These are phyloP conservation scores for Colius striatus DNA, from an alignment of 2,113 vertebrate genomes.

Conservation along the genomic window DNA sequence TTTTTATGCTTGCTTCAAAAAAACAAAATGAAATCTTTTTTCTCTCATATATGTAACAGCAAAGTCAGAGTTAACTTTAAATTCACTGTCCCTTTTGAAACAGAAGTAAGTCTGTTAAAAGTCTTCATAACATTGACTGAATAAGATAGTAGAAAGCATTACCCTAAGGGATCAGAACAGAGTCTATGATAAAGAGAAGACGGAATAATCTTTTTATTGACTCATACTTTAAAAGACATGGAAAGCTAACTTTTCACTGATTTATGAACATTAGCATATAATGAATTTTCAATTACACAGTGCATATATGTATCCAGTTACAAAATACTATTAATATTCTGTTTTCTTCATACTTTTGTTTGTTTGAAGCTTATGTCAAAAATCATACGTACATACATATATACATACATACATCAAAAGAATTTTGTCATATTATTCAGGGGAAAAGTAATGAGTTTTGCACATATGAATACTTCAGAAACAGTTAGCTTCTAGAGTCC, in stretches of 20 bases:
- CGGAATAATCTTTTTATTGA: background rate
- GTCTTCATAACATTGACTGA: background rate
- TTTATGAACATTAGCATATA: background rate
- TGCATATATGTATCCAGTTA: background rate
- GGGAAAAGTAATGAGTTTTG: background rate
- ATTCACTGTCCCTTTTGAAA: background rate
- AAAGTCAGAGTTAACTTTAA: background rate
- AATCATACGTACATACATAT: background rate
- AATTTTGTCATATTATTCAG: background rate
- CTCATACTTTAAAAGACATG: background rate
- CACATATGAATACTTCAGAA: background rate
- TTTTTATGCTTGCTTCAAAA: background rate
- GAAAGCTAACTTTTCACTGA: background rate
- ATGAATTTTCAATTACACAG: background rate
- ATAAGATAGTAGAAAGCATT: background rate
- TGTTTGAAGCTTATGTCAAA: background rate
- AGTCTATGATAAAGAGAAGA: background rate
- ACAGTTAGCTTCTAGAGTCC: background rate
- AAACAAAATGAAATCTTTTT: background rate
- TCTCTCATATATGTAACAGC: background rate
- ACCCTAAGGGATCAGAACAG: background rate
- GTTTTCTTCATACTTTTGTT: background rate
- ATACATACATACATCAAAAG: background rate
- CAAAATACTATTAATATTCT: background rate
- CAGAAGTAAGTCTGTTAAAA: background rate